phyloP scores from a whole-genome alignment of 2,888 invertebrate genomes.

The Rhopalosiphum nymphaeae region DNA sequence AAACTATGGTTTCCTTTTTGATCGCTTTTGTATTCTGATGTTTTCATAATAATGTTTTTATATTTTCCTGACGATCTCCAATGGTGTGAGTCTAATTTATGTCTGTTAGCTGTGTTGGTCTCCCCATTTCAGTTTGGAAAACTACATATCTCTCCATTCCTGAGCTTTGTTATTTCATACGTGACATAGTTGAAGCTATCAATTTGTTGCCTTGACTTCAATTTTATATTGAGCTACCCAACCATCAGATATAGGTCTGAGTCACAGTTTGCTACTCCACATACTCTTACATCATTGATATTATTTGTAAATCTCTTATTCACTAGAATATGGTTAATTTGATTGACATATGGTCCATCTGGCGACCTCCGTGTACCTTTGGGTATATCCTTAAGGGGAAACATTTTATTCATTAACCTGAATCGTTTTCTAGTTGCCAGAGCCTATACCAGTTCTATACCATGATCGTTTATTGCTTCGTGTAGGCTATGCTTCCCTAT shows the following conservation, averaged over 20 bases:
- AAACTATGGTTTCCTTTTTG: conserved; percentile 40
- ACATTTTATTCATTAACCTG: background rate
- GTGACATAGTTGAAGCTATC: background rate
- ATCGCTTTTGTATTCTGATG: background rate
- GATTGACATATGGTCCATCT: background rate
- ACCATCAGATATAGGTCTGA: background rate
- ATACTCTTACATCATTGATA: background rate
- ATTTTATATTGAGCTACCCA: background rate
- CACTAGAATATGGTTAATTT: background rate
- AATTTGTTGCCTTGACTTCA: background rate
- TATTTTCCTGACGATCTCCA: background rate
- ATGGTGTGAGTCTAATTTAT: conserved; percentile 4
- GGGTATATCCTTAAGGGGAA: background rate
- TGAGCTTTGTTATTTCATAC: conserved; percentile 15
- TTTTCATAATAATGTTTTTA: conserved; percentile 17
- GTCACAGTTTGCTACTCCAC: background rate
- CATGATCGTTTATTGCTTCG: background rate
- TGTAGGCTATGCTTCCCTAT: background rate
- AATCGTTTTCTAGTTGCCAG: background rate
- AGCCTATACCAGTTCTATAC: background rate
- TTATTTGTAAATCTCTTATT: background rate
- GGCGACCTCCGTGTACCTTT: background rate
- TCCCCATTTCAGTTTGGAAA: conserved; percentile 2
- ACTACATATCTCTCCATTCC: background rate
- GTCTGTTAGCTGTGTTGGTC: background rate